Base-by-base conservation (phyloP, 2,888 invertebrate species). In the Anarsia innoxiella region DNA sequence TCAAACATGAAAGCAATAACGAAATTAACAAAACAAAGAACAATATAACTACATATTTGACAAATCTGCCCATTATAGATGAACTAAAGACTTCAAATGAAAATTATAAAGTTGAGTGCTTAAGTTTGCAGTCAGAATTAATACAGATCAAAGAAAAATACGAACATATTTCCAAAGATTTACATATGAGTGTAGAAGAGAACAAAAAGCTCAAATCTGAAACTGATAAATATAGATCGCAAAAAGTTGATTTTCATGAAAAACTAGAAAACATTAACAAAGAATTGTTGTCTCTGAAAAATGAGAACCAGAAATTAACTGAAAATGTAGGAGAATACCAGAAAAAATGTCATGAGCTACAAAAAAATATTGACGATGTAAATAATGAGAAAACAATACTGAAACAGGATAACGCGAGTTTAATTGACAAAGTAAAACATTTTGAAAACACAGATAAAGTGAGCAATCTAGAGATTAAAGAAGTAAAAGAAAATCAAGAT, bases 1-100 rank as follows among this genome's bases (percentile, higher is more conserved):
- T 66, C 13, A 57, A 60, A 40, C 49, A 55, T 38, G 39, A 35
- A n/a, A 46, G 40, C 27, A 41, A 43, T 28, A 39, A 47, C 16
- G 36, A 53, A 5, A 45, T 53, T 26, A 40, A 41, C 34, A 42
- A 49, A 15, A 46, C 48, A 3, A 37, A 39, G 29, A 13, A 37
- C 23, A 56, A 56, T 33, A 12, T 25, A n/a, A 12, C 25, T 11
- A 8, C 5, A 4, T 5, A 26, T 14, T 8, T 26, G 13, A 3
- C n/a, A 14, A 14, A 23, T 10, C 15, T 41, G 23, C 26, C 12
- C 8, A 2, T 11, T 28, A 36, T 43, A 27, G 36, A 40, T 14
- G 37, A 52, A 6, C 9, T 39, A 3, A 39, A 36, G 19, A 31
- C 37, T 16, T 27, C 39, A 28, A 47, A 43, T 32, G 30, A 44